Conservation (phyloP, 1,140 invertebrate species). For the Triops cancriformis region DNA sequence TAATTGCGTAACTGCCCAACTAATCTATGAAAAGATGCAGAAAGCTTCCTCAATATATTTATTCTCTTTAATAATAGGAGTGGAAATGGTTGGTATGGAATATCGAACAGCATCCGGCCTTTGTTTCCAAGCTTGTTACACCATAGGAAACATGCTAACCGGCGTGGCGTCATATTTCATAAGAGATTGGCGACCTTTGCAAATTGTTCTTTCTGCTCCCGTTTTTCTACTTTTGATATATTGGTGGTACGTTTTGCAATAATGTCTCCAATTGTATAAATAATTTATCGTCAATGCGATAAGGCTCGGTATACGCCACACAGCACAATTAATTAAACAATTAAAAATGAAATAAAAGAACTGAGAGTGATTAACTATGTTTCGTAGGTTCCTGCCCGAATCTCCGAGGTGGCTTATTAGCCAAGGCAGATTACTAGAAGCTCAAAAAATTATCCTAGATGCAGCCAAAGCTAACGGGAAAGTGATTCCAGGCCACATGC, state of each 20-base stretch:
- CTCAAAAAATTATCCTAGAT: constrained; percentile 61
- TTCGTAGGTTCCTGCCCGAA: constrained; percentile 45
- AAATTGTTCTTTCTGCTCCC: constrained; percentile 20
- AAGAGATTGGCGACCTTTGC: constrained; percentile 28
- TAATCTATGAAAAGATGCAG: no score
- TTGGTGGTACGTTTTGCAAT: constrained; percentile 23
- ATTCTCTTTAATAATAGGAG: constrained; percentile 12
- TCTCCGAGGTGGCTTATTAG: constrained; percentile 75
- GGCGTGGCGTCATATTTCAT: constrained; percentile 24
- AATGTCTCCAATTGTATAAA: not conserved
- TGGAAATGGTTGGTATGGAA: constrained; percentile 17
- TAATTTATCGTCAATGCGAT: not conserved
- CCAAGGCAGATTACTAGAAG: constrained; percentile 66
- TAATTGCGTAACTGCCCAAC: no score
- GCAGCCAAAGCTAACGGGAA: constrained; percentile 68
- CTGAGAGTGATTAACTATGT: not conserved
- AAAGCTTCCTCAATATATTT: no score
- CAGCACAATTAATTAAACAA: no score
- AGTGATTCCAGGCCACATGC: constrained; percentile 60
- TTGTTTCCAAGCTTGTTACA: constrained; percentile 23
- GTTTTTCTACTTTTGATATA: constrained; percentile 23
- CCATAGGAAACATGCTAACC: constrained; percentile 7
- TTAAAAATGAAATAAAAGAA: no score
- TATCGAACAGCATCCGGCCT: constrained; percentile 16
- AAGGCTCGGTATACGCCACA: not conserved